These are phyloP conservation scores for Oscheius sp. DNA, from an alignment of 2,888 invertebrate species.

Conservation along the genomic window DNA sequence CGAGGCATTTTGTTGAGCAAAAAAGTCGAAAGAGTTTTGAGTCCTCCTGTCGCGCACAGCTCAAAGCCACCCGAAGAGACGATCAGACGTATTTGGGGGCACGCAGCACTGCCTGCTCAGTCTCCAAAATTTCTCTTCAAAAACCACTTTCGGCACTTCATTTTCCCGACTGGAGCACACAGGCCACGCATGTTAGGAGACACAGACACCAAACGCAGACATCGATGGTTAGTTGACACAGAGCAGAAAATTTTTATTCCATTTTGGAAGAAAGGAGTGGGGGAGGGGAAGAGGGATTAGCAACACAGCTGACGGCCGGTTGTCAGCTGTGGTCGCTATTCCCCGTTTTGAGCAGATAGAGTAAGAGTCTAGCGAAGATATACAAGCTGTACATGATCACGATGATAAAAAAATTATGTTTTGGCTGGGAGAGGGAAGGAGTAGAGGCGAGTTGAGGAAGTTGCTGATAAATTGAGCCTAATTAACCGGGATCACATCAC, in stretches of 20 bases:
- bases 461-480: too few relatives aligned
- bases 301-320: background rate
- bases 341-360: background rate
- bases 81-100: background rate
- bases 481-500: too few relatives aligned
- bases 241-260: too few relatives aligned
- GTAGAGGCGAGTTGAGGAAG: background rate
- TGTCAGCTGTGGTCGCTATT: background rate
- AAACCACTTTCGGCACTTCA: background rate
- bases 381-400: background rate
- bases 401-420: background rate
- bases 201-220: background rate
- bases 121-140: too few relatives aligned
- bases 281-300: background rate
- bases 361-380: background rate
- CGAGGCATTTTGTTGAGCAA: background rate
- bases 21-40: too few relatives aligned
- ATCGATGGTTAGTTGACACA: background rate
- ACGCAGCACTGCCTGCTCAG: slow-evolving; percentile 5
- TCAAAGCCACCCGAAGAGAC: slow-evolving; percentile 1
- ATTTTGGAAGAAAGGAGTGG: background rate
- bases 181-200: background rate
- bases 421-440: background rate
- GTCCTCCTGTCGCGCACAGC: background rate
- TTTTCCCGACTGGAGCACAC: background rate